A percentile compares a stretch with the other conserved stretches of the same genome.
These are phyloP conservation scores for Holotrichia oblita DNA, from an alignment of 1,140 invertebrate species.

Conservation along the genomic window DNA sequence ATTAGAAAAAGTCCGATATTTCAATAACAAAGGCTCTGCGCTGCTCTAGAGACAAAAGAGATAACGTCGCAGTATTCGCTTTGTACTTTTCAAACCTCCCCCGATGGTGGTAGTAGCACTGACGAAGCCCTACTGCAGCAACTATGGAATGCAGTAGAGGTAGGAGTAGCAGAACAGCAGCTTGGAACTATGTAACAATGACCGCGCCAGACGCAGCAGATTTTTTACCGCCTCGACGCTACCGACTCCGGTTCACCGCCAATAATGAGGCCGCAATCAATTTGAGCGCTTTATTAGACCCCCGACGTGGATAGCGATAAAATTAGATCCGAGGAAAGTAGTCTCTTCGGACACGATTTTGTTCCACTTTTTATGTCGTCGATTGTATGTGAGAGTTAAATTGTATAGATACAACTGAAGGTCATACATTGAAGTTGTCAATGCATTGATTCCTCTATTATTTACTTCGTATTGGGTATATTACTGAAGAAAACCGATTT, in stretches of 20 bases:
- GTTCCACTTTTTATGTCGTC: neutral
- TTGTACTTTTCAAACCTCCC: neutral
- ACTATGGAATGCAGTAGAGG: neutral
- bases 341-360: constrained; percentile 16
- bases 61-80: constrained; percentile 39
- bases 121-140: neutral
- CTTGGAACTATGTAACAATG: constrained; percentile 35
- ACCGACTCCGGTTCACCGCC: constrained; percentile 5
- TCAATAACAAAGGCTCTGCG: constrained; percentile 45
- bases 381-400: too few species aligned
- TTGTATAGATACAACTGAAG: too few species aligned
- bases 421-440: too few species aligned
- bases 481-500: too few species aligned
- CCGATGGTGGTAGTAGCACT: too few species aligned
- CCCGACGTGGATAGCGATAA: constrained; percentile 22
- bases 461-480: too few species aligned
- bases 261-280: constrained; percentile 25
- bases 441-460: too few species aligned
- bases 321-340: constrained; percentile 28
- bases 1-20: constrained; percentile 41
- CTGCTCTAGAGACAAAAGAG: constrained; percentile 39
- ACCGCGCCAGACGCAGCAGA: constrained; percentile 39
- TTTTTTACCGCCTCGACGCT: constrained; percentile 28
- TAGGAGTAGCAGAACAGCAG: neutral
- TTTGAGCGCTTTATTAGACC: constrained; percentile 39